Percentiles rank a stretch among this genome's conserved stretches.
Conservation (phyloP, 2,113 vertebrate genomes). For the human (Homo sapiens) region DNA sequence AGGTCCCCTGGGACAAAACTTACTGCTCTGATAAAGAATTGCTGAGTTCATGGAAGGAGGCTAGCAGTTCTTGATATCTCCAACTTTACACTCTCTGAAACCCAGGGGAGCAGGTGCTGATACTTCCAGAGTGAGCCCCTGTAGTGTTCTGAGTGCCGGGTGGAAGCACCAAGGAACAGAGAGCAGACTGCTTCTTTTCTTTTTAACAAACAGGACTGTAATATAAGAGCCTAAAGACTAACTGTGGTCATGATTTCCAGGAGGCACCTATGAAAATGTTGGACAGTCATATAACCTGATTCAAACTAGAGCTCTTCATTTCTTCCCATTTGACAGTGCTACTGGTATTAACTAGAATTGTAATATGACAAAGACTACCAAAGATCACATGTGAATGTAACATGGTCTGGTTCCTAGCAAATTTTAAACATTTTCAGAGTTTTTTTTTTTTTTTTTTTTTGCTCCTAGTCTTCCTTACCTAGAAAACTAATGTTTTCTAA, state of each 20-base stretch:
- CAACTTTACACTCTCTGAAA: not conserved
- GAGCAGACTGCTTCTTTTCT: not conserved
- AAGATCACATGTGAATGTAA: not conserved
- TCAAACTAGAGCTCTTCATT: not conserved
- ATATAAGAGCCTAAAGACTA: not conserved
- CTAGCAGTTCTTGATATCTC: not conserved
- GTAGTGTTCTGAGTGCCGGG: accelerated
- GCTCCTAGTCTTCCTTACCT: not conserved
- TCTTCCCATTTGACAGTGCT: not conserved
- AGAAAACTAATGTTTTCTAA: not conserved
- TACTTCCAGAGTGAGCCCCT: not conserved
- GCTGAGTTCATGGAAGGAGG: not conserved
- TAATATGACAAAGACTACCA: not conserved
- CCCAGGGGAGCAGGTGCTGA: not conserved
- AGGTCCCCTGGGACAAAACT: not conserved
- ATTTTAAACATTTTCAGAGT: not conserved
- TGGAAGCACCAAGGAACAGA: not conserved
- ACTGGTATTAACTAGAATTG: not conserved
- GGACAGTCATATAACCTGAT: not conserved
- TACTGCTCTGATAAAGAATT: not conserved
- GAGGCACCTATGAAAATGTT: not conserved
- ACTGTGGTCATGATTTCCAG: not conserved
- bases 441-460: not conserved
- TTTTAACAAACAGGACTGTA: not conserved
- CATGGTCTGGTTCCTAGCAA: not conserved